Percentiles rank a stretch among this genome's conserved stretches.
Conservation (phyloP, 2,113 vertebrate species). For the Baryphthengus martii region DNA sequence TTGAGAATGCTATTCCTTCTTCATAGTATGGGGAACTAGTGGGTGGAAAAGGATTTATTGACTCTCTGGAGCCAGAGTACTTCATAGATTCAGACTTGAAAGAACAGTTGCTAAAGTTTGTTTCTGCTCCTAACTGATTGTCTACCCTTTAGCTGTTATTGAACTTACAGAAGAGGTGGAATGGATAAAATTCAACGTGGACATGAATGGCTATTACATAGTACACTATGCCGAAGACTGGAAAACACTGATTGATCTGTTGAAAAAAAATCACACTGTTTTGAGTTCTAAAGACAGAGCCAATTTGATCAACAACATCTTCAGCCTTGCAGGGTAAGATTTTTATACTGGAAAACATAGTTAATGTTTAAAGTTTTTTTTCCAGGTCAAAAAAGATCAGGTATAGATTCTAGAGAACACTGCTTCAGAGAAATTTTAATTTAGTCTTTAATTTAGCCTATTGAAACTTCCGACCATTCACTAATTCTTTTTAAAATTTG, state of each 20-base stretch:
- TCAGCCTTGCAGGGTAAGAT: constrained; percentile 86
- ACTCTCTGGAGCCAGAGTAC: neutral
- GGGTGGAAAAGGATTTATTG: neutral
- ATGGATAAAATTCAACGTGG: constrained; percentile 92
- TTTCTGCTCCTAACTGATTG: neutral
- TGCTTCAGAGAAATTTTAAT: neutral
- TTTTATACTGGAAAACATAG: neutral
- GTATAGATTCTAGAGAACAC: neutral
- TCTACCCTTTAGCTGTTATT: constrained; percentile 72
- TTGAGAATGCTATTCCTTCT: neutral
- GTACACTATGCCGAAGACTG: constrained; percentile 86
- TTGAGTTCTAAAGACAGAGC: constrained; percentile 86
- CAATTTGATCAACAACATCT: constrained; percentile 89
- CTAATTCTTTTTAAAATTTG: too few relatives aligned
- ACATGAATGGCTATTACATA: constrained; percentile 89
- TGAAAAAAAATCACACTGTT: constrained; percentile 74
- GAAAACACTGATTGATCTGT: constrained; percentile 72
- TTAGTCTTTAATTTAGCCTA: neutral
- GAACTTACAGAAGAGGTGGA: constrained; percentile 78
- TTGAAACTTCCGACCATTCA: too few relatives aligned
- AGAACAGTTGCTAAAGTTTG: neutral
- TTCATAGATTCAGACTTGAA: neutral
- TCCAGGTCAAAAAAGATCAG: neutral
- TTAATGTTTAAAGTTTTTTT: neutral
- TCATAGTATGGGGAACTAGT: neutral